Conservation (phyloP, 2,797 vertebrate genomes). For the Typhlichthys eigenmanni region DNA sequence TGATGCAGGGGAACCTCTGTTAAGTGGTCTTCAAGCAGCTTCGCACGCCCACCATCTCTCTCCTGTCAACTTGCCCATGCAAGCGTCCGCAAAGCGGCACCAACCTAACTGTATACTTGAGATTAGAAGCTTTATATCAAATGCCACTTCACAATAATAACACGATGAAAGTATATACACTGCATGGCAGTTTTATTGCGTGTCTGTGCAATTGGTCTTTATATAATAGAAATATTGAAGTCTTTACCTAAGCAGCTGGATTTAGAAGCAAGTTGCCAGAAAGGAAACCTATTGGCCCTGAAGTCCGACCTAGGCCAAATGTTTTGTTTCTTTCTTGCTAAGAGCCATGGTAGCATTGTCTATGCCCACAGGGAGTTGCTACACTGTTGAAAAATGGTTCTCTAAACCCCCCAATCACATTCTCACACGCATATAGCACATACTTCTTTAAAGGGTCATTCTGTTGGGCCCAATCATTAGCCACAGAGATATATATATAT, state of each 20-base stretch:
- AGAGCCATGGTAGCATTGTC: constrained; percentile 47
- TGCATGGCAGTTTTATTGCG: neutral
- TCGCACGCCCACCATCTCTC: constrained; percentile 64
- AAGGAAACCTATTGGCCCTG: too few species aligned
- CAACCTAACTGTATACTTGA: constrained; percentile 23
- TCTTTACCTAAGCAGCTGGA: constrained; percentile 16
- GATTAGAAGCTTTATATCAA: constrained; percentile 28
- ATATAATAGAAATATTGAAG: neutral
- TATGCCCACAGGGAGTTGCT: constrained; percentile 48
- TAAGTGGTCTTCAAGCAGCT: constrained; percentile 67
- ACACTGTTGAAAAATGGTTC: constrained; percentile 60
- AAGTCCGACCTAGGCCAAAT: neutral
- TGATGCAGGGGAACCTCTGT: constrained; percentile 63
- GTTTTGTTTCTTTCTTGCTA: constrained; percentile 37
- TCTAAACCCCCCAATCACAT: constrained; percentile 29
- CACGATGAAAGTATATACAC: neutral
- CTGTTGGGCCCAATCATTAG: constrained; percentile 67
- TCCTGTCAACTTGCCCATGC: constrained; percentile 42
- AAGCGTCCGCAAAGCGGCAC: constrained; percentile 27
- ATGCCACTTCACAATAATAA: constrained; percentile 17
- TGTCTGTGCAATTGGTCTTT: neutral
- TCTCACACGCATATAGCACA: constrained; percentile 52
- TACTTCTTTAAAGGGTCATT: constrained; percentile 57
- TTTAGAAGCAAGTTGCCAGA: neutral
- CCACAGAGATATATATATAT: constrained; percentile 40